Conservation (phyloP, 1,140 invertebrate species). For the Eubasilissa regina region DNA sequence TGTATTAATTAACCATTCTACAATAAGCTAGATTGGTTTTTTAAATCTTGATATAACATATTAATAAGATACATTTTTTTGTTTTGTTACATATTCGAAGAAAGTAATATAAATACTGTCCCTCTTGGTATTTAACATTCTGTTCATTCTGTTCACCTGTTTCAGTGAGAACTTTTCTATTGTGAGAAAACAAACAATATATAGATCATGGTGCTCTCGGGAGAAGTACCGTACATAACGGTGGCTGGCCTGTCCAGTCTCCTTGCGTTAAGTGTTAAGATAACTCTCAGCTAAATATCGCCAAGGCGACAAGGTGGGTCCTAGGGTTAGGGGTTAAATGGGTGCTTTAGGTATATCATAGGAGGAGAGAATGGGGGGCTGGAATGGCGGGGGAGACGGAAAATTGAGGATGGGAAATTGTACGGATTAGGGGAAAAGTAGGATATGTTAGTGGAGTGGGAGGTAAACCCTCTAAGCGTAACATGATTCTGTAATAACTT, state of each 20-base stretch:
- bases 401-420: constrained; percentile 4
- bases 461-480: constrained; percentile 14
- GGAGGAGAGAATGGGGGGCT: background rate
- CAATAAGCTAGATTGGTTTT: no score
- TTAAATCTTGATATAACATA: no score
- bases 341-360: constrained; percentile 28
- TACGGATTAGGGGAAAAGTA: background rate
- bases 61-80: no score
- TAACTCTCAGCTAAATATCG: constrained; percentile 28
- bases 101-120: no score
- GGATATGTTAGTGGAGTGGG: no score
- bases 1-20: no score
- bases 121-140: no score
- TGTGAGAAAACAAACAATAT: background rate
- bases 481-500: constrained; percentile 54
- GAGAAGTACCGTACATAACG: constrained; percentile 10
- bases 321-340: constrained; percentile 21
- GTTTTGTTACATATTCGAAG: no score
- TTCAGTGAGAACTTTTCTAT: no score
- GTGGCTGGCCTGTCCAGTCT: constrained; percentile 27
- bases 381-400: background rate
- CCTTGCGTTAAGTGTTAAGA: constrained; percentile 28
- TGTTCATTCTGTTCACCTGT: no score
- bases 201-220: background rate
- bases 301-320: constrained; percentile 27